phyloP scores from a whole-genome alignment of 2,113 vertebrate species.

The Sceloporus tristichus region DNA sequence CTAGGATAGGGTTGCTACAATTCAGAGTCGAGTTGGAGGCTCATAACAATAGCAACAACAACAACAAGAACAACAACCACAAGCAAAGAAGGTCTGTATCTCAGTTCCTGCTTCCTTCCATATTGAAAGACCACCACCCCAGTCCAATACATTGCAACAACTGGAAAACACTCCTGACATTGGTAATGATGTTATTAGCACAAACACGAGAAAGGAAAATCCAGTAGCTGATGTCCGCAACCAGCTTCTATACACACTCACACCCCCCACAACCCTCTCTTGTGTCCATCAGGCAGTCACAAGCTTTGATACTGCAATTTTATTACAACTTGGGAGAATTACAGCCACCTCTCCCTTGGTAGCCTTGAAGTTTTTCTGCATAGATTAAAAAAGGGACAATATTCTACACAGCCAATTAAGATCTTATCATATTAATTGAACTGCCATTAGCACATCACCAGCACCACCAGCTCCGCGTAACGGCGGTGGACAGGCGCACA shows the following conservation, averaged over 20 bases:
- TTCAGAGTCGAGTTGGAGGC: no score
- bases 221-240: fast-evolving
- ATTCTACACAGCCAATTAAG: conserved; percentile 75
- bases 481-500: conserved; percentile 32
- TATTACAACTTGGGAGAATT: conserved; percentile 56
- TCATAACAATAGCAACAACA: no score
- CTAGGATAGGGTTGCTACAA: no score
- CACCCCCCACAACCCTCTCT: neutral
- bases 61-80: no score
- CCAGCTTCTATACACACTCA: no score
- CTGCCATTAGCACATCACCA: conserved; percentile 71
- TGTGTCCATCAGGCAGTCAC: conserved; percentile 3
- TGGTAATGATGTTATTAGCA: neutral
- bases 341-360: conserved; percentile 53
- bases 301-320: conserved; percentile 29
- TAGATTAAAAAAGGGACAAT: conserved; percentile 69
- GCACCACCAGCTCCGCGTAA: conserved; percentile 63
- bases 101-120: neutral
- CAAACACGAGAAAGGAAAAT: neutral
- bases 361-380: conserved; percentile 61
- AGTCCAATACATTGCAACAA: neutral
- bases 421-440: conserved; percentile 77
- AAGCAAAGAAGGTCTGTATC: neutral
- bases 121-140: neutral
- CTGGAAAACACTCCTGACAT: no score